Evolutionary conservation across 2,113 vertebrate species (phyloP), one percentile per base, ranked within the genome.

Genomic region (Acinonyx jubatus): DNA sequence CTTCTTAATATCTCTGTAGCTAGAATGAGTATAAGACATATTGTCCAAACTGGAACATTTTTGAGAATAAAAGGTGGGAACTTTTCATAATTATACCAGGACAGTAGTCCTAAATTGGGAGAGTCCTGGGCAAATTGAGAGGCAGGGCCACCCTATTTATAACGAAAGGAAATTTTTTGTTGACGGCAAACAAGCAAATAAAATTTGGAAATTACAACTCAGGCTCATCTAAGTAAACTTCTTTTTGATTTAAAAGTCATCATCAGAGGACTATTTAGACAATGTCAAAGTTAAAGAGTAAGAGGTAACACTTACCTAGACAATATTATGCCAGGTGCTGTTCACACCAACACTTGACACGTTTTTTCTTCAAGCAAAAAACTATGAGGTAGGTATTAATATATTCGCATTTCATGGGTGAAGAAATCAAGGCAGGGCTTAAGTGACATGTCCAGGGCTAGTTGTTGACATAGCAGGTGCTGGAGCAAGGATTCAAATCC

Each of bases 201-300:
- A 29, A 94, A 89, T 82, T 78, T 97, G 57, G 81, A 82, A 61
- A 61, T 79, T 50, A 25, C 3, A 87, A n/a, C 61, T 90, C 23
- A 33, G 14, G 36, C 27, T 87, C 50, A 66, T 68, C 27, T 84
- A 80, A 31, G 52, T 89, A 90, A 88, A 85, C 82, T 29, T 82
- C 38, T 48, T 76, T 81, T 89, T 19, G 2, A 13, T 83, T 91
- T 71, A 78, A 78, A 88, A 86, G 19, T 79, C 31, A 88, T 71
- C 63, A 7, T 65, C 19, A 14, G 41, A n/a, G 66, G 69, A 89
- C 65, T 92, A 38, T 27, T 83, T 55, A 92, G 45, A 11, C n/a
- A 87, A 84, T 65, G 88, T 87, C 41, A 93, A 96, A 65, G 94
- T 97, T 55, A 48, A 61, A 92, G 29, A 78, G 8, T 29, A 74